These are phyloP conservation scores for Salvelinus sp. DNA, from an alignment of 2,113 vertebrate genomes.

Conservation along the genomic window DNA sequence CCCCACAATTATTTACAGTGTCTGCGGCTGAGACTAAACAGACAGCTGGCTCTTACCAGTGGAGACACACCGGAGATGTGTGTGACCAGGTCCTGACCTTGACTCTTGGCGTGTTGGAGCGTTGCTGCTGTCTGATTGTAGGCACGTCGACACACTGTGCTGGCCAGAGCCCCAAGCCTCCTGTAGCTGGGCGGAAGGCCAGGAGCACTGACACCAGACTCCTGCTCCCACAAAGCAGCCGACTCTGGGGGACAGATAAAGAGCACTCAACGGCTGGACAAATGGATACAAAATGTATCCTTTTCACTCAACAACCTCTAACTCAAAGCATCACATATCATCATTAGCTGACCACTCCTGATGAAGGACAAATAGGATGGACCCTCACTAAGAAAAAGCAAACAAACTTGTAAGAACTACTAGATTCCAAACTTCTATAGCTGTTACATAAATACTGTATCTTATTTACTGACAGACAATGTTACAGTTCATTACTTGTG, in stretches of 20 bases:
- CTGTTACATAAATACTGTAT: neutral
- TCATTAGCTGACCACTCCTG: too few relatives aligned
- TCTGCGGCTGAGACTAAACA: neutral
- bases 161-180: conserved; percentile 63
- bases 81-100: conserved; percentile 68
- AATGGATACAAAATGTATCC: neutral
- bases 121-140: conserved; percentile 44
- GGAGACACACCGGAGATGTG: conserved; percentile 64
- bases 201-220: conserved; percentile 6
- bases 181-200: conserved; percentile 36
- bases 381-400: too few relatives aligned
- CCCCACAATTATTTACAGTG: neutral
- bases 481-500: neutral
- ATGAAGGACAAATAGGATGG: too few relatives aligned
- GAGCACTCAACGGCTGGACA: conserved; percentile 7
- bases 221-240: conserved; percentile 20
- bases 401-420: too few relatives aligned
- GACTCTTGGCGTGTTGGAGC: conserved; percentile 63
- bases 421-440: neutral
- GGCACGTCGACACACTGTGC: conserved; percentile 52
- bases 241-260: conserved; percentile 22
- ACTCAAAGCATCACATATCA: too few relatives aligned
- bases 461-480: neutral
- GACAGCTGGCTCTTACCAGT: conserved; percentile 27
- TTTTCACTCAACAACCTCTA: too few relatives aligned